Evolutionary conservation across 2,888 invertebrate genomes (phyloP).

Genomic region (Chironomus riparius): DNA sequence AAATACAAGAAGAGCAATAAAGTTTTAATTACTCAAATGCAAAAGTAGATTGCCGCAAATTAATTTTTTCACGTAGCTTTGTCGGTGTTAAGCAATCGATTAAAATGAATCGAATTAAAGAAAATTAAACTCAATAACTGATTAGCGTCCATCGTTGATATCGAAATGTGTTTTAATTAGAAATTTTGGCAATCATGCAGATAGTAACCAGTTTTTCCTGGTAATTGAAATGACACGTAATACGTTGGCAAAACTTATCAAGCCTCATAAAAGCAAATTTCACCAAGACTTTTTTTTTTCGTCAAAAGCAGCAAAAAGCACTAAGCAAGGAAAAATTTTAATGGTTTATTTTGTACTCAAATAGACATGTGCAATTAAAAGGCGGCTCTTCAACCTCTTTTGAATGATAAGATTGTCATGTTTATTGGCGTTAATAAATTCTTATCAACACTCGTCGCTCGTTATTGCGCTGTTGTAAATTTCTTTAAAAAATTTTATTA

Average conservation of each 20-base stretch:
- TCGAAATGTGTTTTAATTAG: too few species aligned
- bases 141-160: background rate
- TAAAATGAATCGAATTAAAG: background rate
- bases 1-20: background rate
- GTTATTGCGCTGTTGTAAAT: background rate
- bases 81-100: background rate
- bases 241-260: background rate
- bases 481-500: background rate
- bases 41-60: too few species aligned
- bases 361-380: background rate
- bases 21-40: background rate
- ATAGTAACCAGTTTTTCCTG: too few species aligned
- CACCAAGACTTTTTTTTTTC: background rate
- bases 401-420: background rate
- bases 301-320: background rate
- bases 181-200: too few species aligned
- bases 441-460: background rate
- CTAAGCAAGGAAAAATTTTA: background rate
- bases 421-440: background rate
- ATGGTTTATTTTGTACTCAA: background rate
- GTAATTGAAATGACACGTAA: background rate
- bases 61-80: background rate
- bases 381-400: conserved; percentile 2
- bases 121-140: background rate
- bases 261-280: background rate